Conservation (phyloP, 2,888 invertebrate genomes). For the Yponomeuta cagnagella region DNA sequence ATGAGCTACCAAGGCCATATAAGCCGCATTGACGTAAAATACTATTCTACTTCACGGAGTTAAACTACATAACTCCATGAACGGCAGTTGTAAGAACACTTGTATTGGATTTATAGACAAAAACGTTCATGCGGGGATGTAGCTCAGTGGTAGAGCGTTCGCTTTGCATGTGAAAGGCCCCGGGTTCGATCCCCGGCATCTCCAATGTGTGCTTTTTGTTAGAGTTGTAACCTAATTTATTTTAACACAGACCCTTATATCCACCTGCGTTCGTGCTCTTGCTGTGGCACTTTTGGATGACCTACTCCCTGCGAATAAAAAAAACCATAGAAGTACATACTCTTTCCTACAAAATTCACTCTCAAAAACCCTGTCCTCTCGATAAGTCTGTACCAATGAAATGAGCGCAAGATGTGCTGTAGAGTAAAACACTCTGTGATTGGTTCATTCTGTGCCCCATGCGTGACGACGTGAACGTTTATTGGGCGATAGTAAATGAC, state of each 20-base stretch:
- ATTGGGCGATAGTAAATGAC: too few relatives aligned
- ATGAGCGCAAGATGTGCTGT: too few relatives aligned
- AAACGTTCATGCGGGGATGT: constrained; percentile 78
- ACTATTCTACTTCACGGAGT: neutral
- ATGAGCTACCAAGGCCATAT: neutral
- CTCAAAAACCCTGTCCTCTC: too few relatives aligned
- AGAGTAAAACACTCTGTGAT: too few relatives aligned
- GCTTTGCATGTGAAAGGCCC: constrained; percentile 99
- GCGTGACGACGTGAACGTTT: too few relatives aligned
- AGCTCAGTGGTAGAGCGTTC: constrained; percentile 99
- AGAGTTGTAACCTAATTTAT: neutral
- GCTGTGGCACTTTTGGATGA: too few relatives aligned
- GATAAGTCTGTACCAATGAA: too few relatives aligned
- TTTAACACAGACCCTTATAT: neutral
- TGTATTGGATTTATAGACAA: neutral
- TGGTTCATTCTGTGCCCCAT: too few relatives aligned
- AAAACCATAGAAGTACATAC: too few relatives aligned
- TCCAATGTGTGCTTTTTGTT: constrained; percentile 62
- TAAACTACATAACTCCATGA: neutral
- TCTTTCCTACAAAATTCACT: too few relatives aligned
- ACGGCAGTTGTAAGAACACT: neutral
- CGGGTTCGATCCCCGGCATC: constrained; percentile 98
- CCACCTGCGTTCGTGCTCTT: too few relatives aligned
- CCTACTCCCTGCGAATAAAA: too few relatives aligned
- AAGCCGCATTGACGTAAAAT: neutral